Percentiles rank a stretch among this genome's conserved stretches.
Conservation (phyloP, 1,140 invertebrate species). For the Sarcophaga bullata region DNA sequence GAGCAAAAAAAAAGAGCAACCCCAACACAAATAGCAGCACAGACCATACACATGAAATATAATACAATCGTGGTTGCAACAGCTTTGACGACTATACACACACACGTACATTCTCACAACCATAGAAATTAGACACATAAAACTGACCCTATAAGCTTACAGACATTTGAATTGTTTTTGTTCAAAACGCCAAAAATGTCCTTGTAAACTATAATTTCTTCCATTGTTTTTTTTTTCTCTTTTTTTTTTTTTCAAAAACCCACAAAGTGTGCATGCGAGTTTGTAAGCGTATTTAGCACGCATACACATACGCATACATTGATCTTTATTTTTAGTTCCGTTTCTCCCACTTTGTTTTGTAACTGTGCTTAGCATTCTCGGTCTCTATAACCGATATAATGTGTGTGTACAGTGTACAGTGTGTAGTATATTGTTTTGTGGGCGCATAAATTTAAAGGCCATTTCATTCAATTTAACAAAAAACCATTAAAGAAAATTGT, state of each 20-base stretch:
- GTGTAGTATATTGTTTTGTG: slow-evolving; percentile 13
- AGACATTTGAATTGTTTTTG: neutral
- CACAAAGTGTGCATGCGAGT: neutral
- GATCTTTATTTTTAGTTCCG: too few relatives aligned
- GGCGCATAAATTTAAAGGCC: slow-evolving; percentile 21
- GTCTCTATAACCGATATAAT: too few relatives aligned
- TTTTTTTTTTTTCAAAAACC: slow-evolving; percentile 13
- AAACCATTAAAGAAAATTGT: neutral
- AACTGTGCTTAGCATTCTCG: too few relatives aligned
- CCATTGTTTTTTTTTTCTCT: neutral
- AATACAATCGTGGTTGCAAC: slow-evolving; percentile 1
- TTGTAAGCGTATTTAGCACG: neutral
- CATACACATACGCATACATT: neutral
- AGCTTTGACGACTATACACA: neutral
- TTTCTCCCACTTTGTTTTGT: too few relatives aligned
- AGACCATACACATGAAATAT: neutral
- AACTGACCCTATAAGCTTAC: neutral
- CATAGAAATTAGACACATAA: neutral
- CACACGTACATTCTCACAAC: neutral
- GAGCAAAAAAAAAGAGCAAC: too few relatives aligned
- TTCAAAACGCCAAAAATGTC: neutral
- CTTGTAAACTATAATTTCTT: neutral
- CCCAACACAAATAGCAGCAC: too few relatives aligned
- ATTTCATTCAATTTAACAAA: slow-evolving; percentile 12
- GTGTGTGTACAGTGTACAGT: too few relatives aligned